A percentile compares a stretch with the other conserved stretches of the same genome.
Conservation (phyloP, 1,140 invertebrate genomes). For the Batillaria attramentaria region DNA sequence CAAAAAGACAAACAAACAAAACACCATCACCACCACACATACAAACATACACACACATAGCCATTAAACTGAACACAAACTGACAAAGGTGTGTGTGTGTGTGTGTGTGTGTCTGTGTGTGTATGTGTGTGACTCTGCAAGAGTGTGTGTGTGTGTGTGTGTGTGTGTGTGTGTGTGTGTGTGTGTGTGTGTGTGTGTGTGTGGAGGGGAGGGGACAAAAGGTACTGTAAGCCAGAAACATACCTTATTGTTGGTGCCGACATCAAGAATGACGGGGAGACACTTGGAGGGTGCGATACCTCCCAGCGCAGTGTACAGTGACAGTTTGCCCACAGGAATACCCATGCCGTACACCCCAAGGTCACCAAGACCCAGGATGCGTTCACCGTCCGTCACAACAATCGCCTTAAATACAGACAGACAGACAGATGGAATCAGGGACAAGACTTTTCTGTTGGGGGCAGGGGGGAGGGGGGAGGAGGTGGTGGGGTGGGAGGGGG, state of each 20-base stretch:
- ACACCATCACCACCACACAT: too few relatives aligned
- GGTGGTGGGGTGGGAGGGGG: neutral
- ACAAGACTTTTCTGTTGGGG: neutral
- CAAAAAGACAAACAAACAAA: too few relatives aligned
- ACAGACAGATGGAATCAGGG: neutral
- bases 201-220: too few relatives aligned
- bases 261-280: constrained; percentile 69
- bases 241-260: constrained; percentile 71
- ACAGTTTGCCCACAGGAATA: constrained; percentile 70
- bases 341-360: constrained; percentile 72
- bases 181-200: too few relatives aligned
- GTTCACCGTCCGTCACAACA: constrained; percentile 71
- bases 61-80: too few relatives aligned
- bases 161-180: too few relatives aligned
- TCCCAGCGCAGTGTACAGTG: constrained; percentile 69
- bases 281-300: constrained; percentile 67
- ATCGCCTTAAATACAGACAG: constrained; percentile 76
- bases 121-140: too few relatives aligned
- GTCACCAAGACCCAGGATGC: constrained; percentile 71
- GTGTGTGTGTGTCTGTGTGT: too few relatives aligned
- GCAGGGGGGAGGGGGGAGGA: neutral
- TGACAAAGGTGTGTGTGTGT: too few relatives aligned
- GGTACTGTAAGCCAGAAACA: too few relatives aligned
- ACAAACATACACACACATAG: too few relatives aligned
- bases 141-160: too few relatives aligned